Evolutionary conservation across 1,140 invertebrate species (phyloP).

Genomic region (Papilio polyxenes): DNA sequence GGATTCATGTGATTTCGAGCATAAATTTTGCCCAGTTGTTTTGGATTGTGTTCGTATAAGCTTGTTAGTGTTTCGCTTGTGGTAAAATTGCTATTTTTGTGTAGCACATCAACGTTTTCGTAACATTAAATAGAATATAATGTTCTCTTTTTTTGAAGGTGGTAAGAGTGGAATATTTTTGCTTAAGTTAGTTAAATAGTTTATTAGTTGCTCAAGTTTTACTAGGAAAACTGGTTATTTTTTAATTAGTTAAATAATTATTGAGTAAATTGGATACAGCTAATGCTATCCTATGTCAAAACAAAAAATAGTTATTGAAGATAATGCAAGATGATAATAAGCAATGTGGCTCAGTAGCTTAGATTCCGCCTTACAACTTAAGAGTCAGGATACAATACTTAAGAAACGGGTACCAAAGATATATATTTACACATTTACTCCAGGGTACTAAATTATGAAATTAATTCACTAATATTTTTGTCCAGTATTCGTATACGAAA

Average conservation of each 20-base stretch:
- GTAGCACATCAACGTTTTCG: background rate
- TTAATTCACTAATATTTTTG: background rate
- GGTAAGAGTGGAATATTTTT: background rate
- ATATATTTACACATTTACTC: background rate
- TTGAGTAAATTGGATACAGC: no score
- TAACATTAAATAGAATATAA: background rate
- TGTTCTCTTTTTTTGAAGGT: background rate
- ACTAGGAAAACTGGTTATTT: no score
- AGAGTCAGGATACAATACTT: background rate
- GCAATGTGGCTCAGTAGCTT: background rate
- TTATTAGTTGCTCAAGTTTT: no score
- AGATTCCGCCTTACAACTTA: background rate
- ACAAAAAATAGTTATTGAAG: background rate
- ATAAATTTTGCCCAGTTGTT: slow-evolving; percentile 22
- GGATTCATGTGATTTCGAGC: slow-evolving; percentile 37
- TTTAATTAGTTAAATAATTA: no score
- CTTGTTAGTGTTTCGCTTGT: slow-evolving; percentile 4
- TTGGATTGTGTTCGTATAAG: background rate
- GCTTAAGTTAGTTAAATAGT: no score
- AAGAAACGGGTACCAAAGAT: background rate
- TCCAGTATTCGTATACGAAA: no score
- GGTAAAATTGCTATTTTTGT: slow-evolving; percentile 15
- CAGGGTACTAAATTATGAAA: background rate
- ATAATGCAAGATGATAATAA: background rate
- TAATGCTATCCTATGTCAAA: no score